Conservation (phyloP, 1,140 invertebrate species). For the Pogonus chalceus region DNA sequence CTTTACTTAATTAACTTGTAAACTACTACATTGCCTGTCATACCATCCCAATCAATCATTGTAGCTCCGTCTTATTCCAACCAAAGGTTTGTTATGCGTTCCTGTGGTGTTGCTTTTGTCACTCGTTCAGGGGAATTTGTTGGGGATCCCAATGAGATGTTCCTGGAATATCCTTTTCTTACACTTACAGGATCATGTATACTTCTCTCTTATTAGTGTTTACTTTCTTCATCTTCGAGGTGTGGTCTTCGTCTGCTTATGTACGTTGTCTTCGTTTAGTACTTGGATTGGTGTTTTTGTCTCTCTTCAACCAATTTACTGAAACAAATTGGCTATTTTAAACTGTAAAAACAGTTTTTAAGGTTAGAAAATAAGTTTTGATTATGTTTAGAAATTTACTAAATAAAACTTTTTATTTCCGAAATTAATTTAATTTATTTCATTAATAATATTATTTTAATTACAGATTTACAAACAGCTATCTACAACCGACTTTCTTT, state of each 20-base stretch:
- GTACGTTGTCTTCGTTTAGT: constrained; percentile 4
- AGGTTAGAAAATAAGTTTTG: background rate
- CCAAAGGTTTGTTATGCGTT: no score
- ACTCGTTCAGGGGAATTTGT: no score
- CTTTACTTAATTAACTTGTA: constrained; percentile 7
- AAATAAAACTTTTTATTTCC: no score
- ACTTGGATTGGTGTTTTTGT: background rate
- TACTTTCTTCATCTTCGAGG: constrained; percentile 12
- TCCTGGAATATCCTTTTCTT: background rate
- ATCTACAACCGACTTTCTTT: no score
- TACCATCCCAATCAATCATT: constrained; percentile 3
- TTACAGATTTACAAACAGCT: no score
- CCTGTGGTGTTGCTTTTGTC: no score
- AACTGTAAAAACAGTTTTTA: constrained; percentile 3
- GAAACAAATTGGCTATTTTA: constrained; percentile 15
- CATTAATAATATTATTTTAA: no score
- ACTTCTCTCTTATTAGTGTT: constrained; percentile 2
- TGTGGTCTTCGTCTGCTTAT: constrained; percentile 8
- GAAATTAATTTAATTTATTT: no score
- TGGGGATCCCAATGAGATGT: background rate
- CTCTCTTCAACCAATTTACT: constrained; percentile 14
- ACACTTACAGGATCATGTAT: background rate
- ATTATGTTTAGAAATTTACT: no score
- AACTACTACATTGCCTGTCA: constrained; percentile 4
- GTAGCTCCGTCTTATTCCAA: background rate